Evolutionary conservation across 2,113 vertebrate species (phyloP).

Genomic region (Rhynchomys soricoides): DNA sequence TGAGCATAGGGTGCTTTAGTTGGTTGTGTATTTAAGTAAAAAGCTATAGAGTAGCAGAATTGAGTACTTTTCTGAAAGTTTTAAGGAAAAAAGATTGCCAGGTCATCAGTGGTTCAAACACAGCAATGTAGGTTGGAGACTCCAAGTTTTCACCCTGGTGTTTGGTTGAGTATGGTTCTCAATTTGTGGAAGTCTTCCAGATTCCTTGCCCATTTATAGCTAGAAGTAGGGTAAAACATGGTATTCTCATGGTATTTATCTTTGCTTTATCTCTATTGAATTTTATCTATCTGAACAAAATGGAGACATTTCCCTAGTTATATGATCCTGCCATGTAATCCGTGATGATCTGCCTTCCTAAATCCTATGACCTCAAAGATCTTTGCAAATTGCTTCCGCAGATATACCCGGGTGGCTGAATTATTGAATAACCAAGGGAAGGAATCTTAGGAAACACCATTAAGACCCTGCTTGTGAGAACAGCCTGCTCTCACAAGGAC

Average conservation of each 20-base stretch:
- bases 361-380: neutral
- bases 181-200: neutral
- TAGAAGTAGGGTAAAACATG: neutral
- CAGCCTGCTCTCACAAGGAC: neutral
- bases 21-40: neutral
- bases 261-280: neutral
- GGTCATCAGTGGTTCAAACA: too few species aligned
- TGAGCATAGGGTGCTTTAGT: neutral
- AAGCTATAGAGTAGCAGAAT: neutral
- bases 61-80: neutral
- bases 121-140: neutral
- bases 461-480: neutral
- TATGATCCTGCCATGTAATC: neutral
- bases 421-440: neutral
- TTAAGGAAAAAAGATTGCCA: neutral
- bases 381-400: neutral
- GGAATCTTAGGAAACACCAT: neutral
- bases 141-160: neutral
- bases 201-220: neutral
- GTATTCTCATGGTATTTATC: neutral
- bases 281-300: neutral
- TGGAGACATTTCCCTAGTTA: neutral
- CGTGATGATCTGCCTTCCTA: neutral
- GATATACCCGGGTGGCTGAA: neutral
- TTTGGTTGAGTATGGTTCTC: neutral